A percentile compares a stretch with the other conserved stretches of the same genome.
Conservation (phyloP, 2,797 vertebrate species). For the Cossypha heuglini region DNA sequence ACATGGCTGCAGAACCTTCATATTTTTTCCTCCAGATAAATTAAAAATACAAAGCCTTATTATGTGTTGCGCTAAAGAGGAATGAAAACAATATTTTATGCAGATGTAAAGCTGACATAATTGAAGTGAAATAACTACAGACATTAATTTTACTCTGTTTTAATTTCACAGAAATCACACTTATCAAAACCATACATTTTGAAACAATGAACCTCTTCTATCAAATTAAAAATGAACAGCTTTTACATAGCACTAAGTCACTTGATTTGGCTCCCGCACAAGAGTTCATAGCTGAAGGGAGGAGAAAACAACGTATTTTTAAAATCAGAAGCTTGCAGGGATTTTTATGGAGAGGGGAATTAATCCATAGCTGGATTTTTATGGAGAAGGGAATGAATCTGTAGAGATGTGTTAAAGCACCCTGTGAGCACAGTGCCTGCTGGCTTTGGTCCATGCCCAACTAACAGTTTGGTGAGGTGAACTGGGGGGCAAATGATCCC, state of each 20-base stretch:
- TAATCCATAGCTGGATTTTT: background rate
- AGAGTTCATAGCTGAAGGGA: background rate
- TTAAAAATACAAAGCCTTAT: slow-evolving; percentile 25
- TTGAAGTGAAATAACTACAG: slow-evolving; percentile 32
- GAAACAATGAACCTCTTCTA: background rate
- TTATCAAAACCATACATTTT: slow-evolving; percentile 12
- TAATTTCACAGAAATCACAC: slow-evolving; percentile 19
- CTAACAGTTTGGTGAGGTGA: background rate
- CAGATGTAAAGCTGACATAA: slow-evolving; percentile 54
- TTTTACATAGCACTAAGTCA: background rate
- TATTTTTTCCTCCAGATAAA: slow-evolving; percentile 15
- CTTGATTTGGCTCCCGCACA: background rate
- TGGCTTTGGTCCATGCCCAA: background rate
- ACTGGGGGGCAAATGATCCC: background rate
- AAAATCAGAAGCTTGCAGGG: background rate
- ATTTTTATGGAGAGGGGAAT: background rate
- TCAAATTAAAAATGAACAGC: slow-evolving; percentile 23
- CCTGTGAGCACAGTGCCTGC: fast-evolving
- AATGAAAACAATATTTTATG: slow-evolving; percentile 52
- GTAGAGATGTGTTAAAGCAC: background rate
- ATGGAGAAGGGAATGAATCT: background rate
- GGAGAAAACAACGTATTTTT: background rate
- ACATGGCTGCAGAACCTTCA: background rate
- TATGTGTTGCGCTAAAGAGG: background rate
- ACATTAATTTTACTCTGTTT: slow-evolving; percentile 34